These are phyloP conservation scores for Peromyscus aztecus DNA, from an alignment of 2,797 vertebrate genomes.

Conservation along the genomic window DNA sequence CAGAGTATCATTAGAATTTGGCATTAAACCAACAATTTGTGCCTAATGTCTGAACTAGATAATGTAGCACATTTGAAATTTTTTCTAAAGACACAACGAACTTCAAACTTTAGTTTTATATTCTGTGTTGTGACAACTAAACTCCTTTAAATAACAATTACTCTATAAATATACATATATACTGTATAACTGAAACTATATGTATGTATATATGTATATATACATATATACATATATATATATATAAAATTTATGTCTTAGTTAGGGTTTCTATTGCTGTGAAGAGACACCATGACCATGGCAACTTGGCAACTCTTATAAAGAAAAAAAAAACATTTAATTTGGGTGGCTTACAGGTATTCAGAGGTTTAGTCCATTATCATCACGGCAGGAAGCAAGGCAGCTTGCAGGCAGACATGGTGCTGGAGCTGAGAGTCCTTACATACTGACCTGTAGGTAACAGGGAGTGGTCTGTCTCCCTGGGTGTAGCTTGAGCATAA, in stretches of 20 bases:
- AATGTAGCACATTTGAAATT: neutral
- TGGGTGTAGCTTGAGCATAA: neutral
- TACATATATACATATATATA: neutral
- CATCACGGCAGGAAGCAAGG: neutral
- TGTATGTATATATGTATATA: neutral
- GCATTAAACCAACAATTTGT: neutral
- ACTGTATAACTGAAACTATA: neutral
- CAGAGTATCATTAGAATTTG: conserved; percentile 18
- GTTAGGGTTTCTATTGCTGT: neutral
- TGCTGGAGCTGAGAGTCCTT: neutral
- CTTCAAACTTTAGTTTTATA: neutral
- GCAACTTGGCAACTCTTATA: neutral
- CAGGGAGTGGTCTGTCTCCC: neutral
- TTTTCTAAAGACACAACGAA: neutral
- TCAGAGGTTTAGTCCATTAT: neutral
- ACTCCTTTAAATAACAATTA: neutral
- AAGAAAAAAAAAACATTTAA: neutral
- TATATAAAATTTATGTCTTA: neutral
- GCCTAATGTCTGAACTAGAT: neutral
- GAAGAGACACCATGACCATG: neutral
- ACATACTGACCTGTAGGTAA: neutral
- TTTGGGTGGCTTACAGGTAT: neutral
- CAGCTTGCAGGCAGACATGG: neutral
- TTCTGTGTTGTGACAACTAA: neutral
- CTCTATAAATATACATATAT: neutral